Conservation (phyloP, 2,797 vertebrate genomes). For the Sebastes goodei region DNA sequence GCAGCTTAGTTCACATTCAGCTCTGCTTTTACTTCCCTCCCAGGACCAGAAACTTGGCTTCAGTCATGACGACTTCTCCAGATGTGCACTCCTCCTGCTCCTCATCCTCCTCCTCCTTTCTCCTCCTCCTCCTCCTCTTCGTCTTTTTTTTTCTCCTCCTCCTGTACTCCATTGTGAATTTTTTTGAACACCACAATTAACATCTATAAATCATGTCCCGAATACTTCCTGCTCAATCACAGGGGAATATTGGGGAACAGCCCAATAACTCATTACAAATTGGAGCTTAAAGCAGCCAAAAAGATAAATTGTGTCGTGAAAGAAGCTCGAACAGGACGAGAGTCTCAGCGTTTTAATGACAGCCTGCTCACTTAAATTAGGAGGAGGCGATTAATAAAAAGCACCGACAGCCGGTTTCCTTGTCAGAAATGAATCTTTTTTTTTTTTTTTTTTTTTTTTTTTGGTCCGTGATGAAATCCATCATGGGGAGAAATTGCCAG, state of each 20-base stretch:
- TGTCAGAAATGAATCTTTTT: constrained; percentile 26
- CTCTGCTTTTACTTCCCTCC: constrained; percentile 79
- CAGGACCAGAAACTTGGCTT: constrained; percentile 83
- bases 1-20: constrained; percentile 81
- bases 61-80: constrained; percentile 79
- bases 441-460: not conserved
- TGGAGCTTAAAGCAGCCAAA: constrained; percentile 75
- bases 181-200: constrained; percentile 83
- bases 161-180: constrained; percentile 79
- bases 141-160: constrained; percentile 33
- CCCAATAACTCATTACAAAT: constrained; percentile 82
- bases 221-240: constrained; percentile 82
- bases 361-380: constrained; percentile 63
- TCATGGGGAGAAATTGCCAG: constrained; percentile 48
- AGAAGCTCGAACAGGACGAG: constrained; percentile 58
- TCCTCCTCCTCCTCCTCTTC: constrained; percentile 14
- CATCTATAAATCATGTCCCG: constrained; percentile 83
- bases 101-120: not conserved
- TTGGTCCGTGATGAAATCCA: constrained; percentile 41
- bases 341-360: constrained; percentile 63
- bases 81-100: constrained; percentile 79
- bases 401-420: constrained; percentile 52
- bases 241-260: constrained; percentile 80
- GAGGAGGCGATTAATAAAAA: constrained; percentile 63
- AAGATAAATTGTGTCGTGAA: constrained; percentile 72